phyloP scores from a whole-genome alignment of 2,797 vertebrate species.

The Neomorphus geoffroyi region DNA sequence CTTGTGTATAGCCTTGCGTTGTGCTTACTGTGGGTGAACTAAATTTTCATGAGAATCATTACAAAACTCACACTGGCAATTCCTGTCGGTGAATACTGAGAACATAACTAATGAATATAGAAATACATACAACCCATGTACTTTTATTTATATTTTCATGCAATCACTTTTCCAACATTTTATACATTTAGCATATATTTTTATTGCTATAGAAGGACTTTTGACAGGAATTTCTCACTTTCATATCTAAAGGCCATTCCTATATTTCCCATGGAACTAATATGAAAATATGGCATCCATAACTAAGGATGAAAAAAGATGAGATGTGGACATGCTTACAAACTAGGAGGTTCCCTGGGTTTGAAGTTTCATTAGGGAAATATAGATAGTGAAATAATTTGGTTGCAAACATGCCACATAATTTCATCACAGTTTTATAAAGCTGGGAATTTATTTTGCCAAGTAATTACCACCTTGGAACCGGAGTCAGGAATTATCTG shows the following conservation, averaged over 20 bases:
- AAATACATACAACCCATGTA: background rate
- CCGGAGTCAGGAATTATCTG: background rate
- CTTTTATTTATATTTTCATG: background rate
- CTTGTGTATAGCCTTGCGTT: background rate
- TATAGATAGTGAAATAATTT: background rate
- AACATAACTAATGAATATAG: background rate
- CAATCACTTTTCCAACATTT: background rate
- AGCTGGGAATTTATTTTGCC: background rate
- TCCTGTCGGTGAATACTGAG: background rate
- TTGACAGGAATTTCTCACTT: background rate
- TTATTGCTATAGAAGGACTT: background rate
- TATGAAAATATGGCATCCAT: background rate
- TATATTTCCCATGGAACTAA: background rate
- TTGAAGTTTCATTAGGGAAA: background rate
- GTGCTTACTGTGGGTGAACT: background rate
- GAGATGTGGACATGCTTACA: background rate
- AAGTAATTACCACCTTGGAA: background rate
- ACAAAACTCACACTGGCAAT: background rate
- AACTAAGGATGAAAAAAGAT: background rate
- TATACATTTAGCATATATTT: background rate
- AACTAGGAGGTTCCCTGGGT: background rate
- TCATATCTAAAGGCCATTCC: background rate
- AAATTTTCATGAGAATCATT: background rate
- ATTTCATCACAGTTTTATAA: background rate
- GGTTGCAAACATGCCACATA: background rate